phyloP scores from a whole-genome alignment of 2,888 invertebrate genomes.

The Listrodromus nycthemerus region DNA sequence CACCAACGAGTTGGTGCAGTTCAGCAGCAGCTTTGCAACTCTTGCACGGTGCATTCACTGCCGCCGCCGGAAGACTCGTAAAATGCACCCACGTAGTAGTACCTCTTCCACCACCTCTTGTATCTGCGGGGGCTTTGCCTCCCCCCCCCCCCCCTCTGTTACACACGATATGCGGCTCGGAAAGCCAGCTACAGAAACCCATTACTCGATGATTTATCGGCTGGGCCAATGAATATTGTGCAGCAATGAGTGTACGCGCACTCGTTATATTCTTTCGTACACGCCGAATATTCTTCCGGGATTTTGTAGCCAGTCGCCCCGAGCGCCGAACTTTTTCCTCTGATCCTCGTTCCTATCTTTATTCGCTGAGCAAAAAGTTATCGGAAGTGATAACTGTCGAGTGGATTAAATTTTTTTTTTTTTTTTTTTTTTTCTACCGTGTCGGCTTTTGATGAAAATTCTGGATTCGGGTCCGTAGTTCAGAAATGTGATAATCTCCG shows the following conservation, averaged over 20 bases:
- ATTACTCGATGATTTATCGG: slow-evolving; percentile 76
- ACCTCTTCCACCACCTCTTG: slow-evolving; percentile 60
- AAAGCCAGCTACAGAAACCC: slow-evolving; percentile 67
- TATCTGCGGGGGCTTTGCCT: slow-evolving; percentile 46
- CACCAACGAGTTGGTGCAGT: slow-evolving; percentile 30
- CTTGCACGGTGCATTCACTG: slow-evolving; percentile 42
- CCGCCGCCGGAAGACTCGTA: slow-evolving; percentile 70
- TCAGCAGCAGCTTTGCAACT: slow-evolving; percentile 43
- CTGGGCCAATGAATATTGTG: slow-evolving; percentile 74
- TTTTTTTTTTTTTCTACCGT: not conserved
- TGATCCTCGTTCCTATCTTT: not conserved
- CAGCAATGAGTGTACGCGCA: slow-evolving; percentile 61
- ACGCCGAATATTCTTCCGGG: slow-evolving; percentile 39
- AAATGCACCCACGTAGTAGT: slow-evolving; percentile 75
- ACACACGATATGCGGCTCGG: slow-evolving; percentile 44
- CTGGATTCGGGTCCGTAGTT: slow-evolving; percentile 20
- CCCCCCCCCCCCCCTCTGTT: slow-evolving; percentile 24
- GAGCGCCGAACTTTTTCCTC: not conserved
- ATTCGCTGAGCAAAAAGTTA: not conserved
- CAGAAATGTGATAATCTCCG: slow-evolving; percentile 50
- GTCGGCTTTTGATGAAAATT: slow-evolving; percentile 6
- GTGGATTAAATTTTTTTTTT: not conserved
- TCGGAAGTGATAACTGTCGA: not conserved
- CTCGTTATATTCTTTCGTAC: slow-evolving; percentile 24
- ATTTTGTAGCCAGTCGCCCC: not conserved